A percentile compares a stretch with the other conserved stretches of the same genome.
phyloP scores from a whole-genome alignment of 2,113 vertebrate species.

The Chaetorhynchus papuensis region DNA sequence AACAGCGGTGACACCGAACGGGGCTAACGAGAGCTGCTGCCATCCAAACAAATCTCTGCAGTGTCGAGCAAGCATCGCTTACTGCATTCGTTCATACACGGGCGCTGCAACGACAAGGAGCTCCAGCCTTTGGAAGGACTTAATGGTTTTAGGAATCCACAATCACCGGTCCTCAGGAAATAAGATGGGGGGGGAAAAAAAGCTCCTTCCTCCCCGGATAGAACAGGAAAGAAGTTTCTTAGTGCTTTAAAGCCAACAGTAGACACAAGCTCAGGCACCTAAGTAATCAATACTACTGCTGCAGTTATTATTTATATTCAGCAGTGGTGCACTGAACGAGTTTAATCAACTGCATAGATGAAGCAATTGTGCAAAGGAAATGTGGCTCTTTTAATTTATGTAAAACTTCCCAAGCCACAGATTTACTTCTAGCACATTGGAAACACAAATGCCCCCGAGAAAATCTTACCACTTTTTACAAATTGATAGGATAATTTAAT shows the following conservation, averaged over 20 bases:
- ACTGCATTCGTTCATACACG: conserved; percentile 46
- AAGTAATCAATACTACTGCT: conserved; percentile 39
- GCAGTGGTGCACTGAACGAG: neutral
- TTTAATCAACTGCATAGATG: neutral
- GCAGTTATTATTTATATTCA: conserved; percentile 40
- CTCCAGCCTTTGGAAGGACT: neutral
- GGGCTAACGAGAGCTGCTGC: conserved; percentile 60
- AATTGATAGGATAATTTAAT: neutral
- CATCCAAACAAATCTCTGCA: conserved; percentile 77
- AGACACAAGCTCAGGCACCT: neutral
- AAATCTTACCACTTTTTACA: neutral
- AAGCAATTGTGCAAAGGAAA: neutral
- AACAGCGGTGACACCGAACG: conserved; percentile 37
- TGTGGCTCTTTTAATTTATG: neutral
- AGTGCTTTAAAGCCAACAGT: neutral
- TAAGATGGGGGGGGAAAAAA: neutral
- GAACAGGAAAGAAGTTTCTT: conserved; percentile 10
- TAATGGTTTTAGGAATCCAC: conserved; percentile 1
- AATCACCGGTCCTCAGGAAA: conserved; percentile 42
- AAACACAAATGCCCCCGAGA: neutral
- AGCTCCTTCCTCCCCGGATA: neutral
- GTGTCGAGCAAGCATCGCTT: conserved; percentile 59
- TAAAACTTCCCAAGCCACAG: neutral
- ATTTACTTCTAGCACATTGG: neutral
- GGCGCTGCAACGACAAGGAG: conserved; percentile 24